These are phyloP conservation scores for Gryllus longicercus DNA, from an alignment of 2,888 invertebrate species.

Conservation along the genomic window DNA sequence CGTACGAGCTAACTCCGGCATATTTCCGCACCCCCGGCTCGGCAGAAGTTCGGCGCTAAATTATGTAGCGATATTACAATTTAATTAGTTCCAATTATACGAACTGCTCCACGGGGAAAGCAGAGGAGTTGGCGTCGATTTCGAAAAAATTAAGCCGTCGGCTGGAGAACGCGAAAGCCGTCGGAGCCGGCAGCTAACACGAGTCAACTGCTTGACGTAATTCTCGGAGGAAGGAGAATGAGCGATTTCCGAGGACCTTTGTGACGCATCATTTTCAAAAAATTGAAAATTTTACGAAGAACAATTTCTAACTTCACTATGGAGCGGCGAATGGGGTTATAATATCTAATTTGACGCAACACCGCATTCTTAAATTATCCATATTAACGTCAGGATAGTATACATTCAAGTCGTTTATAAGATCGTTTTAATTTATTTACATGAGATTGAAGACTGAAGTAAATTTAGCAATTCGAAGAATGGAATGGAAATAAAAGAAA, in stretches of 20 bases:
- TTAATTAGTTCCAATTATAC: not conserved
- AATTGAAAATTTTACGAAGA: no score
- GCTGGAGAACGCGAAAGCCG: not conserved
- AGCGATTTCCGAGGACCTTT: not conserved
- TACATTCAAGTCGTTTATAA: no score
- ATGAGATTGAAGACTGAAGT: no score
- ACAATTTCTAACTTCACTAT: no score
- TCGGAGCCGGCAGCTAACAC: not conserved
- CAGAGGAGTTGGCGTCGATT: not conserved
- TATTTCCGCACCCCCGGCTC: slow-evolving; percentile 2
- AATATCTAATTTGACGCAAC: no score
- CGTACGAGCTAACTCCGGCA: not conserved
- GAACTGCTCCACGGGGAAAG: not conserved
- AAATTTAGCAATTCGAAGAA: no score
- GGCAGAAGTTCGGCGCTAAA: not conserved
- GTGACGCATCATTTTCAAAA: not conserved
- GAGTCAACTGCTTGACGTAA: not conserved
- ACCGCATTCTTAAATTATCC: no score
- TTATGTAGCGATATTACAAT: not conserved
- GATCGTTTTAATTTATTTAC: no score
- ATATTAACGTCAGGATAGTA: no score
- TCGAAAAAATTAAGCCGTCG: not conserved
- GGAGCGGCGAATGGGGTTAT: no score
- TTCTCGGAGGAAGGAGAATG: not conserved
- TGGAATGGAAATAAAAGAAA: no score